Base-by-base conservation (phyloP, 2,113 vertebrate genomes). In the Telmatochromis sp. region DNA sequence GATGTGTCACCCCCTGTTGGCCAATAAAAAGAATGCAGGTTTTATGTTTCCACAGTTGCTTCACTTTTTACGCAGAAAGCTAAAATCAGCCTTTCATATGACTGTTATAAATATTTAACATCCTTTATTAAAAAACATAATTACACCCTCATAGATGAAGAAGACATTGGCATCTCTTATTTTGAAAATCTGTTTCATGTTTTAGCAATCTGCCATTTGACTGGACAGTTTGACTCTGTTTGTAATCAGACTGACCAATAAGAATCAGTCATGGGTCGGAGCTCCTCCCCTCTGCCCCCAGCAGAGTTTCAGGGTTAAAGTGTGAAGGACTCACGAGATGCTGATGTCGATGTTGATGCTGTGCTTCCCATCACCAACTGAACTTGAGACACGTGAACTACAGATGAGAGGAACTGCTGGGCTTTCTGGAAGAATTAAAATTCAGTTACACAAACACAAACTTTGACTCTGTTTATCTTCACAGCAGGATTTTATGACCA, bases 101-200 rank as follows among this genome's bases (percentile, higher is more conserved):
- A 0, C 33, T 7, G 33, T 37, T 65, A 37, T 65, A 4, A 68
- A 68, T 68, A 68, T 21, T 40, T 65, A 68, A 37, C 0, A 37
- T 0, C 63, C 2, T 68, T 40, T 0, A 40, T 40, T 21, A 40
- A 37, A 68, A 65, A 19, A 11, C 28, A 3, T 11, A 33, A 19
- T 68, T 1, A 14, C 5, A 23, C 5, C n/a, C 2, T 71, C 1
- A 40, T 71, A 4, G 63, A 21, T 40, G 33, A 71, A 71, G n/a
- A 42, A 5, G n/a, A 8, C 19, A 2, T 21, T 40, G 35, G 7
- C 35, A 2, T 23, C 19, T 40, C 33, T 40, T 71, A 71, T 42
- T 71, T 42, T 71, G n/a, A 4, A 71, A 14, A 42, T 71, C 2
- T 71, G 63, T 0, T 42, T 37, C 63, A 21, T 21, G 19, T 68